A percentile compares a stretch with the other conserved stretches of the same genome.
Conservation (phyloP, 2,797 vertebrate genomes). For the Pygocentrus nattereri region DNA sequence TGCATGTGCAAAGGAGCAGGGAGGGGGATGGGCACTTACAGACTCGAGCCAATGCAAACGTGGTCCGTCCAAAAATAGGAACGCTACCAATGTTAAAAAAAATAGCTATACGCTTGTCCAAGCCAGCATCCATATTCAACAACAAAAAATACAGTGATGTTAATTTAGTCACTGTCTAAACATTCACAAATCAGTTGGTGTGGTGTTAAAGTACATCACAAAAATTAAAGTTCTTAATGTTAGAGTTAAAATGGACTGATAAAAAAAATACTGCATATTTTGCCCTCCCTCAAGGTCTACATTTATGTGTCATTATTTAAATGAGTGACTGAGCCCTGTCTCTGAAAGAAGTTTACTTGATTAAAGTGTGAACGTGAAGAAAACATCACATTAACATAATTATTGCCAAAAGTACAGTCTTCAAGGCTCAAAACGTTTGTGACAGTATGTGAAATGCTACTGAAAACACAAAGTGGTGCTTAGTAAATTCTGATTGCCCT, state of each 20-base stretch:
- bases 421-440: no score
- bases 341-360: no score
- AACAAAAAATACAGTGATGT: neutral
- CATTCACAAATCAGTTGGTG: neutral
- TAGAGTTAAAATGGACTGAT: neutral
- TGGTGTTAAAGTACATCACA: neutral
- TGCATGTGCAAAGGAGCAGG: neutral
- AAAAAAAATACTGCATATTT: neutral
- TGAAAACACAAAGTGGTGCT: no score
- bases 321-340: no score
- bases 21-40: neutral
- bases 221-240: neutral
- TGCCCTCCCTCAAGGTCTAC: no score
- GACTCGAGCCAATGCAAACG: slow-evolving; percentile 7
- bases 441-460: no score
- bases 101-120: neutral
- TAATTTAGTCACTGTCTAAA: neutral
- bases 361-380: no score
- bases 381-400: no score
- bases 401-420: no score
- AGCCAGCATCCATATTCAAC: neutral
- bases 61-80: slow-evolving; percentile 10
- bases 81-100: neutral
- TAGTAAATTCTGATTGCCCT: no score
- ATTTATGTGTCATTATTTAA: no score